Base-by-base conservation (phyloP, 30 jellyfish, hydroid and myxozoan species). In the Aurelia coerulea region DNA sequence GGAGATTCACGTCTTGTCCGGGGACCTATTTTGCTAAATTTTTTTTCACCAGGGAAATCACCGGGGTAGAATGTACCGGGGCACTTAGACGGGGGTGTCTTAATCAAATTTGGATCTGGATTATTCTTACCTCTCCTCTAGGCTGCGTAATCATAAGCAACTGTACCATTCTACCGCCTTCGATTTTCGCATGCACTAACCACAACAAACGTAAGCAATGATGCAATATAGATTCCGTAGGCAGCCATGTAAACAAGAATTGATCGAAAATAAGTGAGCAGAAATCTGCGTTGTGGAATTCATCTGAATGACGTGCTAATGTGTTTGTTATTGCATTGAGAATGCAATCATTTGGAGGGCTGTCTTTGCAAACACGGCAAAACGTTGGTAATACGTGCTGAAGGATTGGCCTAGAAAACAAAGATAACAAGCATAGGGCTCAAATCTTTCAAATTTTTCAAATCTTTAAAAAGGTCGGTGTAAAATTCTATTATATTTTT, bases 111-210 rank as follows among this genome's bases (percentile, higher is more conserved):
- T 5, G 5, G 3, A 37, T 2, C 0, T 37, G 49, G 53, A 42
- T 5, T 4, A 46, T 2, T 13, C 79, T 59, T 80, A 93, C 98
- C 96, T 93, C 88, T 29, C 86, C 56, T 1, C 88, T 33, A 23
- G 98, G 98, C 54, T 93, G 98, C 49, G 97, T 74, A 31, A 84
- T 74, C 8, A 97, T 93, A n/a, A 93, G 87, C 79, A 93, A 23
- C 46, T 76, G 63, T 53, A 93, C 98, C 86, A 93, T 49, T 31
- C 53, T 72, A 29, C 81, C 82, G 69, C 98, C 79, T 63, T 93
- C 98, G 18, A 93, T 80, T 32, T 87, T 82, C 58, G 89, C 86
- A 76, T 85, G 85, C 50, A 84, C 90, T 62, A 85, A 65, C 97
- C 97, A 85, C 31, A 93, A 87, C 39, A 93, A 83, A 34, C 96